phyloP scores from a whole-genome alignment of 2,888 invertebrate genomes.

The Hirtodrosophila trivittata region DNA sequence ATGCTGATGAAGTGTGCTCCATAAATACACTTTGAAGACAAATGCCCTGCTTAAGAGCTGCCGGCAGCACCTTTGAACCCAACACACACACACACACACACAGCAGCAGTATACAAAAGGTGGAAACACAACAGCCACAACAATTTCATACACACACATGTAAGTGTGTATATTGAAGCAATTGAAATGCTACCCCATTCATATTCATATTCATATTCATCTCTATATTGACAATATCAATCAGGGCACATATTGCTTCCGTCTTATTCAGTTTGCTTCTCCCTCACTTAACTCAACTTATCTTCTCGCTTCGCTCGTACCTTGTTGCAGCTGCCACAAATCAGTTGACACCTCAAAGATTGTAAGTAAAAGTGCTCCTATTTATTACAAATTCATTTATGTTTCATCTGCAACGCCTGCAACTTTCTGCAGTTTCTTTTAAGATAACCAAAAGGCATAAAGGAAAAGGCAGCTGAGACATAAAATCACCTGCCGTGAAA shows the following conservation, averaged over 20 bases:
- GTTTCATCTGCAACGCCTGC: not conserved
- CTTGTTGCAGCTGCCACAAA: no score
- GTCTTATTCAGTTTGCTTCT: slow-evolving; percentile 8
- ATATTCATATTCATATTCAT: slow-evolving; percentile 33
- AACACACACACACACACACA: not conserved
- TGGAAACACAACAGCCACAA: slow-evolving; percentile 9
- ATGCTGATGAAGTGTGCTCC: slow-evolving; percentile 56
- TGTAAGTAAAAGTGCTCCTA: no score
- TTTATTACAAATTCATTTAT: not conserved
- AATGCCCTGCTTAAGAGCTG: slow-evolving; percentile 26
- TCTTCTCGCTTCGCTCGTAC: no score
- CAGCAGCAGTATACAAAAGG: not conserved
- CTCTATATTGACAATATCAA: slow-evolving; percentile 37
- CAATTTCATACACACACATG: not conserved
- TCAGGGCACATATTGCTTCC: slow-evolving; percentile 54
- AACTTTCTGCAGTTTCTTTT: not conserved
- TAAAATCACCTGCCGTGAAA: slow-evolving; percentile 11
- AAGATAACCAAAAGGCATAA: no score
- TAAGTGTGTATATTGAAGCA: slow-evolving; percentile 31
- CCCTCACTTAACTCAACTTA: not conserved
- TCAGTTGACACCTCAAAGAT: no score
- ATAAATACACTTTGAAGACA: slow-evolving; percentile 68
- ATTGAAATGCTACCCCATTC: slow-evolving; percentile 35
- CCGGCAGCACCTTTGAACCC: slow-evolving; percentile 20
- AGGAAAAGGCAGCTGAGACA: not conserved